These are phyloP conservation scores for Drosophila cyrtoloma DNA, from an alignment of 2,888 invertebrate species.

Conservation along the genomic window DNA sequence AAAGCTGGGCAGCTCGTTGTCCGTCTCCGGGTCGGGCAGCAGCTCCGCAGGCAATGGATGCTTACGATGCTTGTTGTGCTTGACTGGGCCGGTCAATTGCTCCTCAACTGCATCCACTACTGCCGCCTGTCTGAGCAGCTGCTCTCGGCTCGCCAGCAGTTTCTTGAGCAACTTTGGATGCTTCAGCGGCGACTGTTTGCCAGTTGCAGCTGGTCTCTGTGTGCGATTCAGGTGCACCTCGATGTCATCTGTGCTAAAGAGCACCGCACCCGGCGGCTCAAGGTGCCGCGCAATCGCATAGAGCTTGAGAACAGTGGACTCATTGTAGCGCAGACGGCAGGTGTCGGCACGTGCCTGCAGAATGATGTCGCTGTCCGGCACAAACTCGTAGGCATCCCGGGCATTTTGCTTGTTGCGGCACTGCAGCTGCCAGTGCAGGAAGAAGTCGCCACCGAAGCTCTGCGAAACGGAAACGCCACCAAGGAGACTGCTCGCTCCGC, in stretches of 20 bases:
- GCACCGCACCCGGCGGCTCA: slow-evolving; percentile 89
- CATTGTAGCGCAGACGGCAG: slow-evolving; percentile 90
- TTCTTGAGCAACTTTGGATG: slow-evolving; percentile 85
- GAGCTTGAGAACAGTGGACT: slow-evolving; percentile 88
- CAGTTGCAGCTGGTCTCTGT: slow-evolving; percentile 82
- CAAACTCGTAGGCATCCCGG: slow-evolving; percentile 86
- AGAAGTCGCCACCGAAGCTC: slow-evolving; percentile 90
- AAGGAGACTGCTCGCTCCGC: slow-evolving; percentile 84
- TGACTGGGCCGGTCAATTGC: slow-evolving; percentile 32
- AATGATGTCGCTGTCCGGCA: slow-evolving; percentile 85
- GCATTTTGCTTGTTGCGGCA: slow-evolving; percentile 85
- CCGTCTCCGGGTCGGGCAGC: slow-evolving; percentile 59
- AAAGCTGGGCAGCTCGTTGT: slow-evolving; percentile 60
- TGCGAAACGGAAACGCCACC: slow-evolving; percentile 85
- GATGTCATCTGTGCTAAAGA: slow-evolving; percentile 88
- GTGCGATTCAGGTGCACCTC: slow-evolving; percentile 84
- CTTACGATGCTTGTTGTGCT: slow-evolving; percentile 65
- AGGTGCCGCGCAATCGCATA: slow-evolving; percentile 88
- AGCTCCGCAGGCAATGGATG: slow-evolving; percentile 68
- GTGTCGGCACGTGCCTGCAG: slow-evolving; percentile 87
- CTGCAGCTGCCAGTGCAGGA: slow-evolving; percentile 91
- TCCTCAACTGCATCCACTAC: slow-evolving; percentile 37
- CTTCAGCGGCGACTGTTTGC: slow-evolving; percentile 83
- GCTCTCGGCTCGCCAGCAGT: slow-evolving; percentile 78
- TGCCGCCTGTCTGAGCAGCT: slow-evolving; percentile 74